phyloP scores from a whole-genome alignment of 1,140 invertebrate species.

The Heliconius hermathena region DNA sequence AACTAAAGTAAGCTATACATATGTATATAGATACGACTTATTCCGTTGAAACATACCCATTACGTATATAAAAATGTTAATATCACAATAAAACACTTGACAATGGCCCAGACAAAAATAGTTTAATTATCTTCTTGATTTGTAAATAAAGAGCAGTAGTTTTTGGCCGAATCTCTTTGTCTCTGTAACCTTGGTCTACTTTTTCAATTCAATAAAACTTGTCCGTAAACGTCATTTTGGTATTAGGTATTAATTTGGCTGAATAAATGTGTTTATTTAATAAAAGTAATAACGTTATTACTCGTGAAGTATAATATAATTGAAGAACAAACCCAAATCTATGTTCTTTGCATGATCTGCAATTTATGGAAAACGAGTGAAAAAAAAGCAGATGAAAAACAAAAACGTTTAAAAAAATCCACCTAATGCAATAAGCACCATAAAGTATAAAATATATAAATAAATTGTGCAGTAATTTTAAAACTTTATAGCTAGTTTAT shows the following conservation, averaged over 20 bases:
- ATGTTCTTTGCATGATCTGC: not conserved
- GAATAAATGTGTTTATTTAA: not conserved
- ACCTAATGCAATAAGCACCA: too few species aligned
- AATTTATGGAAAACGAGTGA: not conserved
- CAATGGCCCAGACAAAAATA: not conserved
- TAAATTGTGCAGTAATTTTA: not conserved
- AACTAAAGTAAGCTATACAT: not conserved
- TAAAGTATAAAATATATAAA: not conserved
- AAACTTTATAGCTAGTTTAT: not conserved
- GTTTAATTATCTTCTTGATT: not conserved
- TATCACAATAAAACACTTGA: not conserved
- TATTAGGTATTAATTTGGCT: too few species aligned
- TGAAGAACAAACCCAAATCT: not conserved
- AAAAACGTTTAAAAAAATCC: not conserved
- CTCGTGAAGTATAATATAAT: not conserved
- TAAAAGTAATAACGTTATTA: not conserved
- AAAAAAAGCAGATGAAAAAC: not conserved
- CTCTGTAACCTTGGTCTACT: conserved; percentile 38
- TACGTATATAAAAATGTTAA: not conserved
- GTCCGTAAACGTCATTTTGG: not conserved
- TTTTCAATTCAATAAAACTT: conserved; percentile 30
- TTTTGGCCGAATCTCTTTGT: conserved; percentile 21
- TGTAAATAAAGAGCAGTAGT: not conserved
- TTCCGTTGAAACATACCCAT: not conserved
- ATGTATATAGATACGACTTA: not conserved